These are phyloP conservation scores for Mus spretus DNA, from an alignment of 2,797 vertebrate species.

Conservation along the genomic window DNA sequence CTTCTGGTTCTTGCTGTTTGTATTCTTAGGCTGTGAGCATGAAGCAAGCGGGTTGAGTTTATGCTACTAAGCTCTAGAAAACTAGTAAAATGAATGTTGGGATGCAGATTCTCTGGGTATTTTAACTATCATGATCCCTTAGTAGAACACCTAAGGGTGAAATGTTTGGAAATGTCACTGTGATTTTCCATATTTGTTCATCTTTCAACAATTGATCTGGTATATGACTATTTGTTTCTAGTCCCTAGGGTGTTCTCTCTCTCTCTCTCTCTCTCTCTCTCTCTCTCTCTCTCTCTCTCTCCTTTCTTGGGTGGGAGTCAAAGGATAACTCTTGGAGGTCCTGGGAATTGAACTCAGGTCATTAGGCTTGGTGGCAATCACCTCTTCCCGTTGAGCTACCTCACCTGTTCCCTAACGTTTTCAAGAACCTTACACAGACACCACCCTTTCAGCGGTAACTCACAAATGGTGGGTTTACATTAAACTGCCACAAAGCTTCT, in stretches of 20 bases:
- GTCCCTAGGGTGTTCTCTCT: neutral
- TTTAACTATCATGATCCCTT: neutral
- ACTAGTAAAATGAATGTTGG: neutral
- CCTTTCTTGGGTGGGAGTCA: neutral
- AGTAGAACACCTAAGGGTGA: neutral
- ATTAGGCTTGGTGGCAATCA: neutral
- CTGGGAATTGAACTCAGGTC: neutral
- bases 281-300: too few relatives aligned
- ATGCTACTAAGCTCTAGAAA: neutral
- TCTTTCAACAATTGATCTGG: neutral
- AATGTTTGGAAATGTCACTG: neutral
- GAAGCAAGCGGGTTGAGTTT: neutral
- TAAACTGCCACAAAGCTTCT: neutral
- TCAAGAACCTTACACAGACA: neutral
- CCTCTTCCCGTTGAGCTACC: neutral
- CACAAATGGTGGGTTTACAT: neutral
- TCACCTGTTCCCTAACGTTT: neutral
- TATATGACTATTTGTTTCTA: neutral
- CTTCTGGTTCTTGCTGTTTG: neutral
- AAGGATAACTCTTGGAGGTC: neutral
- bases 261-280: neutral
- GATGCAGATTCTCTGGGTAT: neutral
- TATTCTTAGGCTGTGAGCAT: neutral
- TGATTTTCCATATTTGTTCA: neutral
- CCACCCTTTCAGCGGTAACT: neutral